These are phyloP conservation scores for Spatulosminthurus flaviceps DNA, from an alignment of 2,888 invertebrate species.

Conservation along the genomic window DNA sequence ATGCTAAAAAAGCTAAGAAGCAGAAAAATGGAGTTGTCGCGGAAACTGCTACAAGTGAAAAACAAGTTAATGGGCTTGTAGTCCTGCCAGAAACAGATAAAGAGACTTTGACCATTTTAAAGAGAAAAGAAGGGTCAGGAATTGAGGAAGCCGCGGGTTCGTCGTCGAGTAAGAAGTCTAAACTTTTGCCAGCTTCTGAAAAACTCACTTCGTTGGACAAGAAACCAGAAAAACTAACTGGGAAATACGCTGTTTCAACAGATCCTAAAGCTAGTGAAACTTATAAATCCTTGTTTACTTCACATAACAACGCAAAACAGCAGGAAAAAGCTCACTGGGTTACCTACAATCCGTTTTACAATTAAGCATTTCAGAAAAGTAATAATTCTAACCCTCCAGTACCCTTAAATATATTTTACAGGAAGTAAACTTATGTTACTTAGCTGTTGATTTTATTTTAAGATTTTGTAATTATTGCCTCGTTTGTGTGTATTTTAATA, in stretches of 20 bases:
- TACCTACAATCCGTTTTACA: slow-evolving; percentile 96
- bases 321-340: slow-evolving; percentile 96
- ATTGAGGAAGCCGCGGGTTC: slow-evolving; percentile 33
- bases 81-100: slow-evolving; percentile 29
- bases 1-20: slow-evolving; percentile 73
- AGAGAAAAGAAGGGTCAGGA: slow-evolving; percentile 33
- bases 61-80: neutral
- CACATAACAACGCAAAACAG: slow-evolving; percentile 84
- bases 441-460: no score
- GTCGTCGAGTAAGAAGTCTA: slow-evolving; percentile 37
- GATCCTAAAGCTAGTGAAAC: slow-evolving; percentile 91
- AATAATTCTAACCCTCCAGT: no score
- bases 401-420: no score
- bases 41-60: neutral
- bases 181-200: neutral
- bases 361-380: no score
- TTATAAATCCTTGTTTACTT: slow-evolving; percentile 94
- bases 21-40: slow-evolving; percentile 52
- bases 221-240: slow-evolving; percentile 70
- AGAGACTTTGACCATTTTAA: slow-evolving; percentile 51
- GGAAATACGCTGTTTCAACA: slow-evolving; percentile 84
- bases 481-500: no score
- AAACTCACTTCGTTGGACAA: slow-evolving; percentile 61
- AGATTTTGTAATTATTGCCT: no score
- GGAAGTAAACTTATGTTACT: no score